These are phyloP conservation scores for Disparrhopalites patrizii DNA, from an alignment of 2,888 invertebrate species.

Conservation along the genomic window DNA sequence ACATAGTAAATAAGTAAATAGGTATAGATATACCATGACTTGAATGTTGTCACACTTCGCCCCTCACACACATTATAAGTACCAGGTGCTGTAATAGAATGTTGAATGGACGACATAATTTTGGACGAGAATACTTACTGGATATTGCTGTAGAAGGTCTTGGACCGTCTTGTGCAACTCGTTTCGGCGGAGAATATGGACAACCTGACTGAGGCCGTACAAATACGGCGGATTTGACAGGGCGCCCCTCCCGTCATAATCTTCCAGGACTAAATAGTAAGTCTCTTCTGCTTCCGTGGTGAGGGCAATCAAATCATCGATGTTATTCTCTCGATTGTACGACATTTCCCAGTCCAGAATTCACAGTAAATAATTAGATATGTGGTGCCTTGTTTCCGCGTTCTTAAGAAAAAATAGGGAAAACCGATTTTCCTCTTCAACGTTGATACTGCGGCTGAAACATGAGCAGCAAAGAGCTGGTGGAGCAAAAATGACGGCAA, in stretches of 20 bases:
- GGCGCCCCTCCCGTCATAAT: conserved; percentile 20
- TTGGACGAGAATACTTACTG: too few species aligned
- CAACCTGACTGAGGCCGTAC: conserved; percentile 27
- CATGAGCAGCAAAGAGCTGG: not conserved
- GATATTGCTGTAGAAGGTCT: conserved; percentile 19
- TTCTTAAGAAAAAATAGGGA: too few species aligned
- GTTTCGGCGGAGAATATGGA: conserved; percentile 7
- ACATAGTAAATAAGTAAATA: too few species aligned
- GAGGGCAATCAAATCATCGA: conserved; percentile 21
- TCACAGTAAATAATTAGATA: too few species aligned
- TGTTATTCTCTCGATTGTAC: conserved; percentile 23
- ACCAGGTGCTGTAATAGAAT: too few species aligned
- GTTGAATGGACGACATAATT: too few species aligned
- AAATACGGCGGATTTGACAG: conserved; percentile 23
- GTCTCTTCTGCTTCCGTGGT: conserved; percentile 5
- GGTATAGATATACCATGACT: too few species aligned
- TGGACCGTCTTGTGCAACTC: conserved; percentile 14
- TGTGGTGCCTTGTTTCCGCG: too few species aligned
- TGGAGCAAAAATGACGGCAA: not conserved
- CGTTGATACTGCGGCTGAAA: not conserved
- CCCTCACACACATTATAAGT: too few species aligned
- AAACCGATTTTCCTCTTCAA: not conserved
- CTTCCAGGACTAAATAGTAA: conserved; percentile 16
- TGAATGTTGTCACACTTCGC: too few species aligned
- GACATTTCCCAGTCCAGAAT: not conserved